Base-by-base conservation (phyloP, 2,113 vertebrate genomes). In the Grammomys dolichurus region DNA sequence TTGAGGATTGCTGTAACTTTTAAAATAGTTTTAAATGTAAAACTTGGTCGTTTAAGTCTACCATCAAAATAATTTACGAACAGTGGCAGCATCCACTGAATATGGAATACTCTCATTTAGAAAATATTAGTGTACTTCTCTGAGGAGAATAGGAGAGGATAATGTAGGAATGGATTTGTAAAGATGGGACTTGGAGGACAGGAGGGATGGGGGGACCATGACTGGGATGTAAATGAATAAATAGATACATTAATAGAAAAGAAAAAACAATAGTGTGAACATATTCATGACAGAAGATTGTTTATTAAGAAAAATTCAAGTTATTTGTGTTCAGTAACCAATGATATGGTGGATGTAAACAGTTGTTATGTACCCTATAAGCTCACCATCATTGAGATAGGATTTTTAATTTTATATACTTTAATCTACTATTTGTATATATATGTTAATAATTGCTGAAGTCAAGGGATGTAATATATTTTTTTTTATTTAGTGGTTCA, bases 271-370 rank as follows among this genome's bases (percentile, higher is more conserved):
- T 69, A 69, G 67, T 46, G 48, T 72, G 7, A 89, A 58, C 54
- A 70, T 4, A 2, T 2, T 43, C 76, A 43, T 24, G 2, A 46
- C n/a, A 94, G 33, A 67, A 80, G 82, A 87, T 77, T 92, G 9
- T 72, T 16, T 54, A 43, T 92, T 93, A 33, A 84, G 77, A 95
- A 95, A 48, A 26, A 77, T 97, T 95, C 22, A 73, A 75, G 80
- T 76, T 77, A 69, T 48, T 96, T 88, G 2, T 46, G 40, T 90
- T 85, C 69, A 82, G 46, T 75, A 91, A 31, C 54, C 19, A 73
- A 43, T 75, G 24, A 96, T 7, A 77, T 24, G 87, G 19, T 82
- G 28, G 11, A 51, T 95, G 1, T 56, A 33, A 92, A 81, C 20
- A 60, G 11, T 12, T 16, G 58, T 67, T 67, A 11, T 89, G 56